Evolutionary conservation across 2,113 vertebrate genomes (phyloP).

Genomic region (Apodemus sylvaticus): DNA sequence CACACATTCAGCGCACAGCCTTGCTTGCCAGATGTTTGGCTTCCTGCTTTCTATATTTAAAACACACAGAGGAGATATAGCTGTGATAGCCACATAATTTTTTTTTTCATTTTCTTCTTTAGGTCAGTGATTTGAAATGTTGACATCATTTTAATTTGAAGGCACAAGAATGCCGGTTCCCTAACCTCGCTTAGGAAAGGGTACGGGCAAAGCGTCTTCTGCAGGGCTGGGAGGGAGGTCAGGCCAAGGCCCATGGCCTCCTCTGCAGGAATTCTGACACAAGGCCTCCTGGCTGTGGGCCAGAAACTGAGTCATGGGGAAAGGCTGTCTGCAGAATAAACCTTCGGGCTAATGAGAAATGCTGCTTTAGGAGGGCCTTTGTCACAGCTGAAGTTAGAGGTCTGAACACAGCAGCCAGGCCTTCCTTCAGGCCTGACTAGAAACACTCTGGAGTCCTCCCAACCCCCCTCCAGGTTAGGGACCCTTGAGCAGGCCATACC

Average conservation of each 20-base stretch:
- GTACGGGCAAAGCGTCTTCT: background rate
- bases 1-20: constrained; percentile 13
- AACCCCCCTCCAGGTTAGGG: background rate
- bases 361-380: background rate
- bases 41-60: constrained; percentile 55
- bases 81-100: background rate
- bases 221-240: background rate
- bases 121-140: background rate
- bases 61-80: background rate
- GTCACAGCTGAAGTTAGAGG: background rate
- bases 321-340: constrained; percentile 9
- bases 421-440: background rate
- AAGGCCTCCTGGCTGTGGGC: background rate
- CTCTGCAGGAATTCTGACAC: background rate
- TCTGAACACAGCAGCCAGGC: background rate
- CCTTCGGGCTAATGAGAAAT: constrained; percentile 45
- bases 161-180: background rate
- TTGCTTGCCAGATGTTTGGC: constrained; percentile 49
- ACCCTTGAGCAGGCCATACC: background rate
- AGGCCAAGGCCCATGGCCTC: background rate
- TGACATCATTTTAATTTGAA: background rate
- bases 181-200: background rate
- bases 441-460: background rate
- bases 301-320: constrained; percentile 59
- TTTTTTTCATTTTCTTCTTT: constrained; percentile 15